A percentile compares a stretch with the other conserved stretches of the same genome.
Conservation (phyloP, 2,888 invertebrate genomes). For the Athalia circularis region DNA sequence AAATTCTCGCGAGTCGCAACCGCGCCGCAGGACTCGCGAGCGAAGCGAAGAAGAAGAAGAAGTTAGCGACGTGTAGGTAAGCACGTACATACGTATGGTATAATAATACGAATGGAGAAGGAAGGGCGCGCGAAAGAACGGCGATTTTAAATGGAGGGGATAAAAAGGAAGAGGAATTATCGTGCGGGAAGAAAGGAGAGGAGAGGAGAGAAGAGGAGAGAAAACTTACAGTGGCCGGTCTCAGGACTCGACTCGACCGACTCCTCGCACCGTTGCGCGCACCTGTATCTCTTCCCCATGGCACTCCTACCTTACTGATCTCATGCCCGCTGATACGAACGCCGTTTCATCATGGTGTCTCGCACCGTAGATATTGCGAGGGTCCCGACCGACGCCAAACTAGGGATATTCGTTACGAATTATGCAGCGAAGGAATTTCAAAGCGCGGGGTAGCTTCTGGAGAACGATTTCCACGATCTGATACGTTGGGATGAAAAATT, state of each 20-base stretch:
- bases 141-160: conserved; percentile 48
- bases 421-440: too few species aligned
- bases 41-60: conserved; percentile 22
- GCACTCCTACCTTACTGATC: conserved; percentile 64
- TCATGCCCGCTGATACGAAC: conserved; percentile 46
- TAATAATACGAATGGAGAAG: neutral
- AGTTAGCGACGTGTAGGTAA: conserved; percentile 17
- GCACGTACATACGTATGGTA: neutral
- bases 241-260: neutral
- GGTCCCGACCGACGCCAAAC: neutral
- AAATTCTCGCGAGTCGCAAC: conserved; percentile 19
- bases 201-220: conserved; percentile 47
- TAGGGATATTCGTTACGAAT: neutral
- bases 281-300: conserved; percentile 61
- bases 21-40: neutral
- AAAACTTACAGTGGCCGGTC: conserved; percentile 28
- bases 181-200: conserved; percentile 28
- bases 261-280: conserved; percentile 51
- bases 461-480: too few species aligned
- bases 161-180: conserved; percentile 43
- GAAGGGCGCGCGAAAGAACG: conserved; percentile 33
- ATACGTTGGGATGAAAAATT: too few species aligned
- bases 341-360: neutral
- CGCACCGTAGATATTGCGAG: neutral
- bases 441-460: too few species aligned